phyloP scores from a whole-genome alignment of 1,140 invertebrate genomes.

The Acromyrmex echinatior region DNA sequence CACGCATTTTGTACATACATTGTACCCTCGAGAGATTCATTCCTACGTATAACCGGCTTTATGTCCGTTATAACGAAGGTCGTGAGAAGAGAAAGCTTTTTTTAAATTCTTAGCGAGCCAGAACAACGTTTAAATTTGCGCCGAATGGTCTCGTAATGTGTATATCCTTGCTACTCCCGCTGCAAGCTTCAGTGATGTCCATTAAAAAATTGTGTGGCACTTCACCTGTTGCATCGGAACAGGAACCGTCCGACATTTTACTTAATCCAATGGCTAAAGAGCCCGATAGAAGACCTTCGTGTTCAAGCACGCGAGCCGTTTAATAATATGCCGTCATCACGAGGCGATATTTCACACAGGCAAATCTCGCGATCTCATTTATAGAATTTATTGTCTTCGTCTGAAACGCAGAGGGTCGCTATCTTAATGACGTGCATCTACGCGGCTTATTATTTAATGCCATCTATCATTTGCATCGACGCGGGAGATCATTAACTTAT shows the following conservation, averaged over 20 bases:
- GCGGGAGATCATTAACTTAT: constrained; percentile 60
- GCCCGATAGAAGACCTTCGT: constrained; percentile 70
- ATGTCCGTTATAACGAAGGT: constrained; percentile 51
- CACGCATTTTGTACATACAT: constrained; percentile 27
- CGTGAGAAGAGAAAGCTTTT: constrained; percentile 32
- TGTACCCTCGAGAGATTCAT: constrained; percentile 38
- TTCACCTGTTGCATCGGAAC: constrained; percentile 77
- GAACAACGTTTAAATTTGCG: constrained; percentile 66
- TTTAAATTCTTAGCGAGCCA: constrained; percentile 51
- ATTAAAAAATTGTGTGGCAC: constrained; percentile 76
- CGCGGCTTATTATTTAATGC: constrained; percentile 57
- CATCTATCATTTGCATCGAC: constrained; percentile 62
- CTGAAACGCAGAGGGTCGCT: constrained; percentile 17
- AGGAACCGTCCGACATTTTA: constrained; percentile 75
- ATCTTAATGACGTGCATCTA: constrained; percentile 43
- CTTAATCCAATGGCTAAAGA: constrained; percentile 77
- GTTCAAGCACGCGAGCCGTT: constrained; percentile 69
- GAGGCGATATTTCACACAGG: constrained; percentile 52
- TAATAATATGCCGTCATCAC: constrained; percentile 73
- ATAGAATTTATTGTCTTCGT: constrained; percentile 46
- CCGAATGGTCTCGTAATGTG: constrained; percentile 57
- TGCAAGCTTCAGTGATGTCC: constrained; percentile 70
- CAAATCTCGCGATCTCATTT: constrained; percentile 67
- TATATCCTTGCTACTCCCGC: constrained; percentile 17
- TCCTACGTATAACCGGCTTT: constrained; percentile 12